Evolutionary conservation across 2,113 vertebrate species (phyloP).

Genomic region (Alligator mississippiensis): DNA sequence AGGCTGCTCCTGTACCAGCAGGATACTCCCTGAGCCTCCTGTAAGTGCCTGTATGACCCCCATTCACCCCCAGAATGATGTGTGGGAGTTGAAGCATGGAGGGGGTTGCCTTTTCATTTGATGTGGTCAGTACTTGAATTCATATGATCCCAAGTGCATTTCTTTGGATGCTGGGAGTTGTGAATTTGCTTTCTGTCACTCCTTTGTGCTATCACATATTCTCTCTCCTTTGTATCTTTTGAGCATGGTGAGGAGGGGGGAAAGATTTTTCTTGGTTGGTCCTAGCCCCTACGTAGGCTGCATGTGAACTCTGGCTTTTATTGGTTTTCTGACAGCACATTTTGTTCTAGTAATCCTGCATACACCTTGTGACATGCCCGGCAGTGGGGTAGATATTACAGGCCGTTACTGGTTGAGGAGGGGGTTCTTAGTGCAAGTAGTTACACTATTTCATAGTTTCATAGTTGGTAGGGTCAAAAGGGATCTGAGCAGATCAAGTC

Average conservation of each 20-base stretch:
- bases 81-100: neutral
- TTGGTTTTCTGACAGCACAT: neutral
- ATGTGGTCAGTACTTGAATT: neutral
- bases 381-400: neutral
- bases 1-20: neutral
- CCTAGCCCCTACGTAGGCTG: neutral
- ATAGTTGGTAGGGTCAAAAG: no score
- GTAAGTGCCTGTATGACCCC: neutral
- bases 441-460: accelerated
- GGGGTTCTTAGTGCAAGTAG: neutral
- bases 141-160: neutral
- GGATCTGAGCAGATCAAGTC: no score
- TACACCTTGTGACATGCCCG: neutral
- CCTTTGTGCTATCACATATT: neutral
- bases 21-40: no score
- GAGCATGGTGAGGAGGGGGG: neutral
- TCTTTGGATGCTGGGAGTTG: neutral
- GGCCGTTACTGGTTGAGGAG: neutral
- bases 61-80: neutral
- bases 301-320: neutral
- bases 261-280: neutral
- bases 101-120: neutral
- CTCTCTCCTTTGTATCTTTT: neutral
- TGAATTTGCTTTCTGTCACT: neutral
- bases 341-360: neutral